Evolutionary conservation across 2,113 vertebrate species (phyloP), one percentile per base, ranked within the genome.

Genomic region (Eptesicus fuscus): DNA sequence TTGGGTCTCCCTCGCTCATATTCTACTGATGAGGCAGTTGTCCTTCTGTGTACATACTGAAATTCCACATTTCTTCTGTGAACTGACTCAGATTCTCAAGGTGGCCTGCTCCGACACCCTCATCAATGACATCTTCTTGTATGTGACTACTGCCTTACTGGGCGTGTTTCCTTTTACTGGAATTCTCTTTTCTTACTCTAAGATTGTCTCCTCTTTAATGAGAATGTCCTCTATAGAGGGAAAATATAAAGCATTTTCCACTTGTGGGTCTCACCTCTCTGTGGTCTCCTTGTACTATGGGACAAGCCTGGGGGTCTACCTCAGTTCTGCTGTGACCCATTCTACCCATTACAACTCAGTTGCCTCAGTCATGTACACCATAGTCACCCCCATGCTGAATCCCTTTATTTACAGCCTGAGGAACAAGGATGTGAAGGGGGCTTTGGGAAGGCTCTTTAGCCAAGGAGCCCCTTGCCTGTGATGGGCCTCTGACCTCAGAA

Each of bases 341-440:
- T 93, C 87, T 73, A 28, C 82, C 25, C 14, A 25, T 32, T 42
- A 32, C n/a, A 90, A 51, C 4, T 44, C 51, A 5, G 1, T 80
- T 0, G 79, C 90, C 56, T 97, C 94, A 25, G 42, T 95, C 14
- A 80, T 91, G 87, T 93, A 95, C 78, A 61, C 95, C 0, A 63
- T 90, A 35, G 78, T 97, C 35, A 91, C 93, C 13, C 91, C 91
- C 49, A 97, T 83, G 96, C 37, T 92, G 65, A 93, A 95, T 10
- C 95, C 86, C n/a, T 86, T 95, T 71, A 91, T 96, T 12, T 96
- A 96, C 7, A 95, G 86, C 4, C 12, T 95, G 35, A 78, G 93
- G 77, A 95, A 88, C 83, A 91, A 91, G 63, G 93, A 96, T 4
- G 77, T 96, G 59, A 92, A 95, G 63, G 42, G 79, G 22, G 70